Conservation (phyloP, 2,888 invertebrate genomes). For the Amaurobius ferox region DNA sequence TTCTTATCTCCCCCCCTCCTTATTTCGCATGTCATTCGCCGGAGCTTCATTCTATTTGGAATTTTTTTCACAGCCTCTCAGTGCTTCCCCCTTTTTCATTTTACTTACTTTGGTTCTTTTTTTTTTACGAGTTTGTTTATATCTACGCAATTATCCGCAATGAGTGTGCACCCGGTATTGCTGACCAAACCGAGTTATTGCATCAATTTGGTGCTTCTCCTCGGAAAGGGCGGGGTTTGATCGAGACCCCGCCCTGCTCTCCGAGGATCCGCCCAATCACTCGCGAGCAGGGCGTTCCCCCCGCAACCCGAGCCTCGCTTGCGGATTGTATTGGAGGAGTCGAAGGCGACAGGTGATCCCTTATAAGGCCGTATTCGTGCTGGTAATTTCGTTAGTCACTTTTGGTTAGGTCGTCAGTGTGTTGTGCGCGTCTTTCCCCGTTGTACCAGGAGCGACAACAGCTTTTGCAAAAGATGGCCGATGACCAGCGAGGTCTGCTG, state of each 20-base stretch:
- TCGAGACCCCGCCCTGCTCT: conserved; percentile 22
- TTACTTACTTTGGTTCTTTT: not conserved
- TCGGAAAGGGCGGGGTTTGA: not conserved
- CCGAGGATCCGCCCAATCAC: conserved; percentile 34
- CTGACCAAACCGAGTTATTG: conserved; percentile 49
- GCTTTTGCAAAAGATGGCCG: conserved; percentile 74
- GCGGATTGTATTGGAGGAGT: conserved; percentile 68
- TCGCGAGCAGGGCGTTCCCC: conserved; percentile 38
- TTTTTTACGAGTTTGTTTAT: conserved; percentile 56
- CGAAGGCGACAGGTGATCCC: conserved; percentile 68
- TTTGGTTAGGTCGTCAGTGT: conserved; percentile 77
- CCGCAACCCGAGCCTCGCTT: conserved; percentile 45
- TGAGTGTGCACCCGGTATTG: conserved; percentile 19
- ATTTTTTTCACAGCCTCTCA: conserved; percentile 1
- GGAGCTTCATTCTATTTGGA: conserved; percentile 27
- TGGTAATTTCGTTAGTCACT: conserved; percentile 77
- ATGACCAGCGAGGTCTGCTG: conserved; percentile 77
- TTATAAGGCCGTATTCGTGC: conserved; percentile 75
- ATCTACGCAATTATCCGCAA: conserved; percentile 57
- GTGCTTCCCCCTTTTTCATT: not conserved
- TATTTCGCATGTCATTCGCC: conserved; percentile 52
- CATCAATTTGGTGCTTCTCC: conserved; percentile 50
- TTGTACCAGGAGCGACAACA: conserved; percentile 54
- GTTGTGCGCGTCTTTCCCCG: conserved; percentile 73
- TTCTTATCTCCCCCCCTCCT: not conserved